Evolutionary conservation across 2,113 vertebrate species (phyloP).

Genomic region (Microcebus ravelobensis): DNA sequence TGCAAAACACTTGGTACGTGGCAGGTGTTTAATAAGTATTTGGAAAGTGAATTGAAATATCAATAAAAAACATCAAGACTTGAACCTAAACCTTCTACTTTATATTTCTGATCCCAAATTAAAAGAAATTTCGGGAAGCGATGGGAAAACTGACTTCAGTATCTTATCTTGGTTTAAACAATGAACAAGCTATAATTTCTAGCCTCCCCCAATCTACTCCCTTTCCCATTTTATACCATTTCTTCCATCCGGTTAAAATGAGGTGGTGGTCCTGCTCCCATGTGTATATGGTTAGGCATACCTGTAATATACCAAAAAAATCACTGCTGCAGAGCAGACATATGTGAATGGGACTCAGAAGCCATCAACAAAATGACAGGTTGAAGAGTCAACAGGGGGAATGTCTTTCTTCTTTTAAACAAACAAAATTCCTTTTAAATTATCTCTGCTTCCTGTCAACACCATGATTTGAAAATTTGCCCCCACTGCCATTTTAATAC

Average conservation of each 20-base stretch:
- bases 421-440: conserved; percentile 32
- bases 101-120: neutral
- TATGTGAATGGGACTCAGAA: neutral
- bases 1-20: neutral
- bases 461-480: conserved; percentile 30
- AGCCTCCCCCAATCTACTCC: conserved; percentile 57
- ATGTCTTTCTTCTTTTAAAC: conserved; percentile 9
- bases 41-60: conserved; percentile 42
- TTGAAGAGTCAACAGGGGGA: neutral
- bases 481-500: neutral
- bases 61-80: neutral
- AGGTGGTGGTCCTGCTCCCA: conserved; percentile 87
- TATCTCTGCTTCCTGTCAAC: conserved; percentile 20
- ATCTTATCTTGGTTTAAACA: neutral
- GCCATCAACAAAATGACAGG: neutral
- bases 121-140: conserved; percentile 12
- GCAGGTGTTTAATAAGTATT: neutral
- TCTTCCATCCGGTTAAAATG: conserved; percentile 93
- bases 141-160: neutral
- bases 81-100: neutral
- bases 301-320: conserved; percentile 81
- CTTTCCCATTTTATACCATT: conserved; percentile 86
- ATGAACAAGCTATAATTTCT: neutral
- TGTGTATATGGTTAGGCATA: conserved; percentile 90
- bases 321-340: conserved; percentile 11